These are phyloP conservation scores for Athene noctua DNA, from an alignment of 2,113 vertebrate genomes.

Conservation along the genomic window DNA sequence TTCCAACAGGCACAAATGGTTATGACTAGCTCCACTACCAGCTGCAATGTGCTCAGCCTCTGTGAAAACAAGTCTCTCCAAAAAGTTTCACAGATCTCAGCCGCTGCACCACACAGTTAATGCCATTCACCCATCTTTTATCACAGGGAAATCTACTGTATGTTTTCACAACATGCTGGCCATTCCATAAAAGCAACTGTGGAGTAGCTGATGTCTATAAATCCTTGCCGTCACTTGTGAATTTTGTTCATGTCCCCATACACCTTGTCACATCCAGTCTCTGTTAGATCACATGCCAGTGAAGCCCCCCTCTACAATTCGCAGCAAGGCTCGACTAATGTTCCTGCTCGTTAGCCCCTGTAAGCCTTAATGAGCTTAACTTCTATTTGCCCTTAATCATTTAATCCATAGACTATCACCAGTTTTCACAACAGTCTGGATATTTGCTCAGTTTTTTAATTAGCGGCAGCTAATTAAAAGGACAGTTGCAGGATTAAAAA, in stretches of 20 bases:
- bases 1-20: not conserved
- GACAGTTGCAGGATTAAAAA: not conserved
- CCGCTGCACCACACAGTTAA: not conserved
- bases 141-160: not conserved
- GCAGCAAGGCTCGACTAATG: not conserved
- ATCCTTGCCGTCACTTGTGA: not conserved
- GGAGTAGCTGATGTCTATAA: not conserved
- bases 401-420: constrained; percentile 10
- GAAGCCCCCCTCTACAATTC: not conserved
- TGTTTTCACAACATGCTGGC: not conserved
- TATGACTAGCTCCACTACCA: not conserved
- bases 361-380: constrained; percentile 40
- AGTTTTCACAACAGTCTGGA: not conserved
- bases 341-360: not conserved
- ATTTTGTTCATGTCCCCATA: not conserved
- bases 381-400: constrained; percentile 39
- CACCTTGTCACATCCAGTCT: not conserved
- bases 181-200: not conserved
- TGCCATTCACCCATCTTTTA: not conserved
- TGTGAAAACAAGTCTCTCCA: not conserved
- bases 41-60: not conserved
- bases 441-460: constrained; percentile 11
- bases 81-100: not conserved
- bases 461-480: constrained; percentile 42
- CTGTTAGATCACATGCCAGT: not conserved